A percentile compares a stretch with the other conserved stretches of the same genome.
Evolutionary conservation across 1,140 invertebrate species (phyloP).

Genomic region (Propsilocerus akamusi): DNA sequence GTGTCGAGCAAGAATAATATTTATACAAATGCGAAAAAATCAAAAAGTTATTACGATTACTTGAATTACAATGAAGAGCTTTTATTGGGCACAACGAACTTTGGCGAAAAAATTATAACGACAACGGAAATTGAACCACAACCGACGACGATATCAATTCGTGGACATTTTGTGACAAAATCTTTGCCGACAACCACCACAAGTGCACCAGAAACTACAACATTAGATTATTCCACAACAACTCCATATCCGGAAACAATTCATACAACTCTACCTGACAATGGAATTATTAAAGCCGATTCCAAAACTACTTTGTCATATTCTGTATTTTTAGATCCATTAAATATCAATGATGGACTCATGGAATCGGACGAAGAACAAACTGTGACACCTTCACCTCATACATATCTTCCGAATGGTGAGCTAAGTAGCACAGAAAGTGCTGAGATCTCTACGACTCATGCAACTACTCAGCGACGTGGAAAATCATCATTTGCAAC

Average conservation of each 20-base stretch:
- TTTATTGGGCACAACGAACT: slow-evolving; percentile 13
- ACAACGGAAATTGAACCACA: neutral
- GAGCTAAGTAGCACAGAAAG: neutral
- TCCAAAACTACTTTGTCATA: slow-evolving; percentile 22
- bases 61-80: slow-evolving; percentile 19
- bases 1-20: slow-evolving; percentile 19
- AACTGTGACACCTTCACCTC: slow-evolving; percentile 10
- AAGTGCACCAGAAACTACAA: slow-evolving; percentile 26
- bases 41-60: slow-evolving; percentile 25
- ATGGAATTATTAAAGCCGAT: slow-evolving; percentile 16
- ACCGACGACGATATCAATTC: neutral
- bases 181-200: slow-evolving; percentile 26
- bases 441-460: neutral
- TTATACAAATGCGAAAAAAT: slow-evolving; percentile 9
- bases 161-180: slow-evolving; percentile 5
- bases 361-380: slow-evolving; percentile 20
- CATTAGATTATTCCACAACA: slow-evolving; percentile 12
- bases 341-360: slow-evolving; percentile 46
- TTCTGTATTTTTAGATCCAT: slow-evolving; percentile 46
- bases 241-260: slow-evolving; percentile 14
- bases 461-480: neutral
- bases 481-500: neutral
- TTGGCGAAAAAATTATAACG: neutral
- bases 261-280: slow-evolving; percentile 21
- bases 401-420: slow-evolving; percentile 11